Conservation (phyloP, 2,797 vertebrate species). For the Synaphobranchus kaupii region DNA sequence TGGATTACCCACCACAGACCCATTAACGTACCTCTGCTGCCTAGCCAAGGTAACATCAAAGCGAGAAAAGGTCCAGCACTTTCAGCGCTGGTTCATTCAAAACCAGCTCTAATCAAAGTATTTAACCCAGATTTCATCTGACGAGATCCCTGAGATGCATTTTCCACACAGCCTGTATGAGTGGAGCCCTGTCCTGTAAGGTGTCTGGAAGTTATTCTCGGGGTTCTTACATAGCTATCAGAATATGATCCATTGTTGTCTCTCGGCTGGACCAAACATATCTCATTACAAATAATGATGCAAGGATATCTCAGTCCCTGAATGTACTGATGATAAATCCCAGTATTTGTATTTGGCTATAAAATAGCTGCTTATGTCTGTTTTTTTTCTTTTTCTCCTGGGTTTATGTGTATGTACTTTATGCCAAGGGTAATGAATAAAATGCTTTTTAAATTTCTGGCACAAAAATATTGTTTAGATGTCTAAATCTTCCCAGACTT, state of each 20-base stretch:
- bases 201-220: slow-evolving; percentile 6
- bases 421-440: not conserved
- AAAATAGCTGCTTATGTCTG: not conserved
- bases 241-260: slow-evolving; percentile 16
- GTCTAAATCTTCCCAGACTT: not conserved
- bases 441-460: not conserved
- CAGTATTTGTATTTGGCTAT: not conserved
- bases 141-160: slow-evolving; percentile 29
- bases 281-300: slow-evolving; percentile 19
- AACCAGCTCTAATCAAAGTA: slow-evolving; percentile 48
- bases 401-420: not conserved
- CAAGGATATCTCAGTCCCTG: not conserved
- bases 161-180: slow-evolving; percentile 28
- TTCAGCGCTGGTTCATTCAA: slow-evolving; percentile 42
- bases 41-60: slow-evolving; percentile 40
- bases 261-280: not conserved
- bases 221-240: slow-evolving; percentile 16
- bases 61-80: slow-evolving; percentile 46
- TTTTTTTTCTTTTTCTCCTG: not conserved
- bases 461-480: not conserved
- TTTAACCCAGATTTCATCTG: slow-evolving; percentile 40
- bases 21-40: slow-evolving; percentile 42
- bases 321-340: slow-evolving; percentile 2
- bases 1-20: too few species aligned
- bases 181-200: slow-evolving; percentile 29